A percentile compares a stretch with the other conserved stretches of the same genome.
Evolutionary conservation across 2,113 vertebrate genomes (phyloP).

Genomic region (Notarius quadriscutis): DNA sequence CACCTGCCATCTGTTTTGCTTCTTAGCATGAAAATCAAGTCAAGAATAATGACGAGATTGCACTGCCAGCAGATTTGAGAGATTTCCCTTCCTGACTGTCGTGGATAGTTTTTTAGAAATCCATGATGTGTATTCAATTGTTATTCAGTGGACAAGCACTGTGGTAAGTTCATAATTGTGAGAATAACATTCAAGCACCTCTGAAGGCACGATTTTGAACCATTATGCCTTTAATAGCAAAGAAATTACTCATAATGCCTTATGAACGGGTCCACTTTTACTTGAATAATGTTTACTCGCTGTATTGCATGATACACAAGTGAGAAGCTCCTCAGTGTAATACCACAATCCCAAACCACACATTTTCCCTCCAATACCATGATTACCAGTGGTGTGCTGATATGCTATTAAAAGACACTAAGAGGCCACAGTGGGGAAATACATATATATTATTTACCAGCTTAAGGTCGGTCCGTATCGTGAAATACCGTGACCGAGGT

Average conservation of each 20-base stretch:
- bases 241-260: not conserved
- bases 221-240: not conserved
- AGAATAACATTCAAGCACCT: not conserved
- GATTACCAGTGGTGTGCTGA: not conserved
- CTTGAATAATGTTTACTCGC: not conserved
- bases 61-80: not conserved
- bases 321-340: not conserved
- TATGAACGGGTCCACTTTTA: not conserved
- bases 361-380: not conserved
- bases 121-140: not conserved
- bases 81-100: not conserved
- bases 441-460: too few species aligned
- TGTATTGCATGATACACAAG: not conserved
- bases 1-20: constrained; percentile 39
- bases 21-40: not conserved
- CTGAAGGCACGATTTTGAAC: not conserved
- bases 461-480: too few species aligned
- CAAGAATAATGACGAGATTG: constrained; percentile 7
- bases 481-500: too few species aligned
- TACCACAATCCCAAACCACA: not conserved
- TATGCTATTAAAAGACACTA: not conserved
- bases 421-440: not conserved
- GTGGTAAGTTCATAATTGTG: not conserved
- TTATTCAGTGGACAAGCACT: not conserved
- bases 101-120: not conserved